phyloP scores from a whole-genome alignment of 2,113 vertebrate species.

The Paramisgurnus dabryanus region DNA sequence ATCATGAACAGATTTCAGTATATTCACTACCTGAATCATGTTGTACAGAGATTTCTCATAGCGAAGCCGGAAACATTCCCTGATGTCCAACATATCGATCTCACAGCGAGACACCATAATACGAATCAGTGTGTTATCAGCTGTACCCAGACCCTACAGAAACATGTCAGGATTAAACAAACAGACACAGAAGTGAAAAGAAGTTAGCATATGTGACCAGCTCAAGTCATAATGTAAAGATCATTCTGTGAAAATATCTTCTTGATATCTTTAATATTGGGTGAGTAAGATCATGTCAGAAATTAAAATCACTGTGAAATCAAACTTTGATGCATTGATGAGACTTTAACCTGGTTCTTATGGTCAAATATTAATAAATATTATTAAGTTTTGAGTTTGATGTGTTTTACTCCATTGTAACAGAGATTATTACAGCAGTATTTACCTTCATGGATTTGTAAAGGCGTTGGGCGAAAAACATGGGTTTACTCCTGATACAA shows the following conservation, averaged over 20 bases:
- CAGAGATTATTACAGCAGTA: background rate
- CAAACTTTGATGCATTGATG: too few species aligned
- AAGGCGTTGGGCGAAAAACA: conserved; percentile 90
- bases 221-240: too few species aligned
- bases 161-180: background rate
- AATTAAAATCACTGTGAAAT: too few species aligned
- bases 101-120: conserved; percentile 95
- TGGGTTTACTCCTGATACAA: conserved; percentile 83
- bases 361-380: too few species aligned
- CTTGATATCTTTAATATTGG: too few species aligned
- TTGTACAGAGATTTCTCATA: conserved; percentile 92
- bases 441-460: conserved; percentile 97
- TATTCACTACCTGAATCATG: conserved; percentile 86
- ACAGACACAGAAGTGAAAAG: background rate
- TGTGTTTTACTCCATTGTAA: background rate
- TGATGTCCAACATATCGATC: conserved; percentile 93
- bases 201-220: too few species aligned
- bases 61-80: conserved; percentile 91
- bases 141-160: conserved; percentile 87
- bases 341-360: too few species aligned
- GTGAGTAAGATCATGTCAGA: too few species aligned
- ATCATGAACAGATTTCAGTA: too few species aligned
- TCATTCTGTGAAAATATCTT: too few species aligned
- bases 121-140: conserved; percentile 93
- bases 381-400: too few species aligned